These are phyloP conservation scores for Callaeas wilsoni DNA, from an alignment of 2,113 vertebrate species.

Conservation along the genomic window DNA sequence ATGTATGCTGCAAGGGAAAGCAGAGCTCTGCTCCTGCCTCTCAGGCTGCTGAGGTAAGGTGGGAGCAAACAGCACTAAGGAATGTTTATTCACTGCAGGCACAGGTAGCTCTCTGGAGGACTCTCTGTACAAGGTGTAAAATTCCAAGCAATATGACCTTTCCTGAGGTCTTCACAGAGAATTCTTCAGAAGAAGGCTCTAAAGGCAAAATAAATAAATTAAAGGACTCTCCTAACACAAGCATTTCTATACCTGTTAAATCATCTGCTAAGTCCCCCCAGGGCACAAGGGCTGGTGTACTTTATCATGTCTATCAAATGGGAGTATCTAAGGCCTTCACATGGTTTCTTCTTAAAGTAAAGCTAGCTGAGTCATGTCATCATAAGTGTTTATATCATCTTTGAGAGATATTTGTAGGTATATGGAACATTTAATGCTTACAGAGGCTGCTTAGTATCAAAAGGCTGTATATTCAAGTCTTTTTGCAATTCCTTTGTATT, in stretches of 20 bases:
- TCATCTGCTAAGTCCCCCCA: neutral
- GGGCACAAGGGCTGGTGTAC: neutral
- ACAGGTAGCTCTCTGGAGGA: neutral
- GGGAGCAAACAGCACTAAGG: constrained; percentile 13
- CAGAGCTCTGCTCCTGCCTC: neutral
- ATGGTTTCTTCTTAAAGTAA: neutral
- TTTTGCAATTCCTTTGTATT: neutral
- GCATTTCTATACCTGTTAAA: neutral
- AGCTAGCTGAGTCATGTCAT: neutral
- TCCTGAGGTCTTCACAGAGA: neutral
- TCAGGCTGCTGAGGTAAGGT: neutral
- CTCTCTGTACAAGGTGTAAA: neutral
- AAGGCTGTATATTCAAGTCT: neutral
- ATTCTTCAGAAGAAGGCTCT: neutral
- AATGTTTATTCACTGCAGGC: constrained; percentile 21
- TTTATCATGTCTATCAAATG: neutral
- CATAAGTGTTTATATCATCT: neutral
- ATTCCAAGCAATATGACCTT: constrained; percentile 33
- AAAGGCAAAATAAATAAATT: constrained; percentile 32
- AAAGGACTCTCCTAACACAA: neutral
- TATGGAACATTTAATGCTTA: neutral
- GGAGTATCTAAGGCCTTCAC: neutral
- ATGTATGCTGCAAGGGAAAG: neutral
- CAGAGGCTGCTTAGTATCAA: neutral
- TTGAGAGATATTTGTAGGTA: neutral